These are phyloP conservation scores for Drosophila cardini DNA, from an alignment of 1,140 invertebrate species.

Conservation along the genomic window DNA sequence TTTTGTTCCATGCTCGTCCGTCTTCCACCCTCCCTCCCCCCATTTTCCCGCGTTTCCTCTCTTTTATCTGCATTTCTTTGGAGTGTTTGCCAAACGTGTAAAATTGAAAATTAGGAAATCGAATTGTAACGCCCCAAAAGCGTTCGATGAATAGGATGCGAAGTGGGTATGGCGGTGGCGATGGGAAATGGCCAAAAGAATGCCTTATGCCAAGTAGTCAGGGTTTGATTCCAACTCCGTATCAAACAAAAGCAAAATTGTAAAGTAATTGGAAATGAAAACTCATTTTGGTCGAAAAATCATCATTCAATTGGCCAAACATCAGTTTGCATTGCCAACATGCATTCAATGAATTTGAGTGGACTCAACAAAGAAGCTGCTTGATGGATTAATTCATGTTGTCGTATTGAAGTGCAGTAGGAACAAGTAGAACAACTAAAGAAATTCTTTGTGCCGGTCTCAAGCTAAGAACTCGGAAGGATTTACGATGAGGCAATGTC, in stretches of 20 bases:
- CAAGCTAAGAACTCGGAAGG: neutral
- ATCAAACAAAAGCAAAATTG: slow-evolving; percentile 70
- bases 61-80: neutral
- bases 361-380: slow-evolving; percentile 1
- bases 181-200: slow-evolving; percentile 11
- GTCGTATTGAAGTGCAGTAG: neutral
- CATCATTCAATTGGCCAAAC: slow-evolving; percentile 37
- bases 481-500: no score
- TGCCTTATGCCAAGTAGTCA: neutral
- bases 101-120: slow-evolving; percentile 83
- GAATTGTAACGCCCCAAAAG: slow-evolving; percentile 65
- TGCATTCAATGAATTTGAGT: slow-evolving; percentile 36
- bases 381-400: slow-evolving; percentile 7
- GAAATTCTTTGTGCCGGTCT: neutral
- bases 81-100: slow-evolving; percentile 81
- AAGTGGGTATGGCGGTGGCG: neutral
- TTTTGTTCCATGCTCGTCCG: slow-evolving; percentile 45
- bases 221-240: slow-evolving; percentile 16
- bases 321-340: neutral
- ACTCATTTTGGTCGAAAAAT: slow-evolving; percentile 68
- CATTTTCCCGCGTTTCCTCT: neutral
- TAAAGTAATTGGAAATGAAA: slow-evolving; percentile 82
- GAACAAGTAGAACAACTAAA: neutral
- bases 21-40: slow-evolving; percentile 2
- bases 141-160: neutral